Conservation (phyloP, 2,888 invertebrate genomes). For the Lutraria lutraria region DNA sequence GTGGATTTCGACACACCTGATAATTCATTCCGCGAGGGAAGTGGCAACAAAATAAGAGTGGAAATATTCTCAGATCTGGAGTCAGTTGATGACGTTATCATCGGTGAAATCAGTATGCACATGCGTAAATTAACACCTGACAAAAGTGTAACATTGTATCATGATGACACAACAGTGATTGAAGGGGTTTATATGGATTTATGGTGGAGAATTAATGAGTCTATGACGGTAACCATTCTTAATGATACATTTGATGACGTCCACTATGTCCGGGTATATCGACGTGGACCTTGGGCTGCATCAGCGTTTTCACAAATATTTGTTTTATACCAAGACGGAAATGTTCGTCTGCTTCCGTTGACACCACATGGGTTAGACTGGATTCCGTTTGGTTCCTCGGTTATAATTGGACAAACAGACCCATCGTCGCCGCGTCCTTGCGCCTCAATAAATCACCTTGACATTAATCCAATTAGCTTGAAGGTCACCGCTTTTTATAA, state of each 20-base stretch:
- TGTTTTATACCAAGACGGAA: slow-evolving; percentile 79
- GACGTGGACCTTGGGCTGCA: slow-evolving; percentile 71
- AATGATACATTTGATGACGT: slow-evolving; percentile 53
- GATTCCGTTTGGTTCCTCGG: slow-evolving; percentile 79
- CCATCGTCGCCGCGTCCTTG: slow-evolving; percentile 63
- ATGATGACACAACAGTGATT: slow-evolving; percentile 65
- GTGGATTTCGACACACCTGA: slow-evolving; percentile 68
- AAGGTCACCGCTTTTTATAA: slow-evolving; percentile 64
- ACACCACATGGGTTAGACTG: slow-evolving; percentile 77
- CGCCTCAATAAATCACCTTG: slow-evolving; percentile 70
- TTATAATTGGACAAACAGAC: slow-evolving; percentile 74
- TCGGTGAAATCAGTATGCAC: slow-evolving; percentile 67
- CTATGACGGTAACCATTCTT: slow-evolving; percentile 69
- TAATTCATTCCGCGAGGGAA: slow-evolving; percentile 70
- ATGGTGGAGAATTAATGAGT: slow-evolving; percentile 76
- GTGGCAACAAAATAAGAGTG: slow-evolving; percentile 66
- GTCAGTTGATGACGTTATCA: slow-evolving; percentile 22
- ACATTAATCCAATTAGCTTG: slow-evolving; percentile 65
- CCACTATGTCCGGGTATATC: slow-evolving; percentile 72
- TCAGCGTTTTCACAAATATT: slow-evolving; percentile 73
- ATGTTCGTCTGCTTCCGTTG: slow-evolving; percentile 71
- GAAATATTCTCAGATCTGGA: slow-evolving; percentile 49
- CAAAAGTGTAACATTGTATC: slow-evolving; percentile 53
- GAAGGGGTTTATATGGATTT: slow-evolving; percentile 75
- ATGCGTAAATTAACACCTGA: slow-evolving; percentile 67